Evolutionary conservation across 2,797 vertebrate species (phyloP).

Genomic region (Mus caroli): DNA sequence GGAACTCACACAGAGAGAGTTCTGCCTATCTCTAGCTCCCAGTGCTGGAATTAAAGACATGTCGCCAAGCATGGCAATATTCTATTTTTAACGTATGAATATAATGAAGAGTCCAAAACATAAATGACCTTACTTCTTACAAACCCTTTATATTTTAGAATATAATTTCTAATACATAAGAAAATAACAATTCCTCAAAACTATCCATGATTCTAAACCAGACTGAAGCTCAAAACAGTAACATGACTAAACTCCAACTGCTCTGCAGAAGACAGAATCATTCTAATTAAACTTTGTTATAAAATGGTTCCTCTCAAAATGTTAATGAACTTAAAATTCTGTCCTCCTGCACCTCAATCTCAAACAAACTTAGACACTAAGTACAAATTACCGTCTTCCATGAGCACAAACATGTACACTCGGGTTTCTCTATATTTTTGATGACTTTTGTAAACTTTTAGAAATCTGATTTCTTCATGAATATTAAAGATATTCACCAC

Average conservation of each 20-base stretch:
- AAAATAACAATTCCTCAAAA: neutral
- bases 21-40: neutral
- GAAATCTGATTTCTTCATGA: slow-evolving; percentile 33
- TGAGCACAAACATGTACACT: neutral
- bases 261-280: neutral
- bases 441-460: slow-evolving; percentile 29
- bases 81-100: slow-evolving; percentile 16
- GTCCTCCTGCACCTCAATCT: neutral
- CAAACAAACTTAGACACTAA: slow-evolving; percentile 8
- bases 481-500: slow-evolving; percentile 17
- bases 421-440: slow-evolving; percentile 25
- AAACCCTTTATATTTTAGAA: slow-evolving; percentile 52
- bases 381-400: slow-evolving; percentile 17
- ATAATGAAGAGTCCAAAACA: neutral
- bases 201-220: slow-evolving; percentile 51
- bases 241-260: neutral
- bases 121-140: slow-evolving; percentile 25
- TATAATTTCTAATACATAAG: slow-evolving; percentile 15
- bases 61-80: neutral
- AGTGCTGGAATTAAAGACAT: neutral
- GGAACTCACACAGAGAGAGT: neutral
- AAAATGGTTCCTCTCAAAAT: slow-evolving; percentile 57
- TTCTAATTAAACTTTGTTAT: slow-evolving; percentile 33
- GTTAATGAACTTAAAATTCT: slow-evolving; percentile 40
- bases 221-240: slow-evolving; percentile 47